Conservation (phyloP, 2,888 invertebrate genomes). For the Brachyptera putata region DNA sequence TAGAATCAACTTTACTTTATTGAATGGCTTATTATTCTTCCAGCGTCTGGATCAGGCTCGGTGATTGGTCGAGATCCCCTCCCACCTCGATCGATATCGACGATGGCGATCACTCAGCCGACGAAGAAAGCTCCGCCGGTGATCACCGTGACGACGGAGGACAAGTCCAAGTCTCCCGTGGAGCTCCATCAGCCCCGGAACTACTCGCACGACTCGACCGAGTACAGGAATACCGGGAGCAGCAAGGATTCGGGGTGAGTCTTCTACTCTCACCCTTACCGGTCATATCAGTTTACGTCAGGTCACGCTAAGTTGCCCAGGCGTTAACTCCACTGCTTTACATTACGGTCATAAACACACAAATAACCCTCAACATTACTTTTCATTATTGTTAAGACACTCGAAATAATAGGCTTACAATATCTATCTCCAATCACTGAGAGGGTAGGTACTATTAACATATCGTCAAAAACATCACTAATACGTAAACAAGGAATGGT, state of each 20-base stretch:
- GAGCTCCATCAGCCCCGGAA: background rate
- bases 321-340: too few relatives aligned
- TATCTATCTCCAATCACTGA: too few relatives aligned
- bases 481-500: too few relatives aligned
- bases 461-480: too few relatives aligned
- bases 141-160: slow-evolving; percentile 15
- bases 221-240: slow-evolving; percentile 6
- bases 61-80: slow-evolving; percentile 56
- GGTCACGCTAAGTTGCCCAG: too few relatives aligned
- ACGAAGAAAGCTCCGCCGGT: slow-evolving; percentile 11
- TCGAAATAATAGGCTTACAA: background rate
- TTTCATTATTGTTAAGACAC: background rate
- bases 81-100: slow-evolving; percentile 46
- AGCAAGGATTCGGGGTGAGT: background rate
- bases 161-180: background rate
- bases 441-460: too few relatives aligned
- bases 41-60: slow-evolving; percentile 69
- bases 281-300: background rate
- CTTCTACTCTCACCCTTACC: background rate
- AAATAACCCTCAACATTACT: too few relatives aligned
- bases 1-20: too few relatives aligned
- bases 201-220: background rate
- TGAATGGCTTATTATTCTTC: too few relatives aligned
- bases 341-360: too few relatives aligned
- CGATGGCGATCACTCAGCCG: slow-evolving; percentile 46